Base-by-base conservation (phyloP, 2,113 vertebrate species). In the Mobula hypostoma region DNA sequence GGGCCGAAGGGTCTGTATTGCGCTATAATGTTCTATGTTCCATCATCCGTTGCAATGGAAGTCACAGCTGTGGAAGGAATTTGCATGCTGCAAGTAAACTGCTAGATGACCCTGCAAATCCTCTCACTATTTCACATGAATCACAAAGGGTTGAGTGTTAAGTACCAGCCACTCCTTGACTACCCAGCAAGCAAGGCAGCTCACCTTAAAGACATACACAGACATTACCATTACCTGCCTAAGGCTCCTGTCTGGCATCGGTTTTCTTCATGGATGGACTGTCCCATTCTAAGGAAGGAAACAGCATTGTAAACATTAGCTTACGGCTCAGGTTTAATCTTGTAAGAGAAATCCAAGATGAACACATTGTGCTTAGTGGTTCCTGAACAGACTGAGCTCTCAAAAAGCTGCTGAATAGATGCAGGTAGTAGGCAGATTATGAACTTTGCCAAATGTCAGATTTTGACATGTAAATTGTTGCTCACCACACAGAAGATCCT, bases 401-500 rank as follows among this genome's bases (percentile, higher is more conserved):
- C n/a, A 36, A 76, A 66, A 74, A 21, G 48, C 70, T 29, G 68
- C 68, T 48, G 91, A 93, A 74, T 32, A 93, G 91, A 74, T 74
- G 70, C 72, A 70, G 70, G 74, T 93, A 93, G 68, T 56, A 40
- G 91, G 91, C 70, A 93, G 91, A 93, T 74, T 93, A 74, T 93
- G 68, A 93, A 93, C 24, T 74, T 74, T 76, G 70, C 91, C 91
- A 93, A 93, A 93, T 76, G 70, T 40, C 70, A 93, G 68, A 56
- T 19, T 56, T 56, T 93, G 91, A 93, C 91, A 93, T 56, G 91
- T 29, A 93, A 76, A 93, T 93, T 93, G 68, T 68, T 76, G 27
- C 29, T 74, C 91, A 56, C 91, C 91, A 93, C 91, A 93, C 68
- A 93, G 91, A 48, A 93, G 91, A 72, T 92, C 91, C 70, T 93